phyloP scores from a whole-genome alignment of 2,113 vertebrate genomes.

The Leptosomus discolor region DNA sequence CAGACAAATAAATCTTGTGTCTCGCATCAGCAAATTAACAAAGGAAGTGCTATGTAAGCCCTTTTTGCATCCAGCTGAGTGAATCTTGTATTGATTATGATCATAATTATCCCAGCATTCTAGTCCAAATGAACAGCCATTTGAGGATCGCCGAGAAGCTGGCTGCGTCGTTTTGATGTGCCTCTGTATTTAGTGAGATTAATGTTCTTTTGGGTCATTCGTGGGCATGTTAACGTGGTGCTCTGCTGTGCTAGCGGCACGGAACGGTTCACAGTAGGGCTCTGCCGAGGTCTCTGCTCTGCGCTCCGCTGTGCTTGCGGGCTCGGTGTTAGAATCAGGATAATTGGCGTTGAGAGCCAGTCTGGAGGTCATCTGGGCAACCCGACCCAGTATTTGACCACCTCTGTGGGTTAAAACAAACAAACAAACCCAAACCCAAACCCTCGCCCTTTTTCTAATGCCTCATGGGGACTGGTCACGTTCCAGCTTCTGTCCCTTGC shows the following conservation, averaged over 20 bases:
- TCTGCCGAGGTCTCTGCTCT: not conserved
- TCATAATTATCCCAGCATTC: not conserved
- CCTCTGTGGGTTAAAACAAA: not conserved
- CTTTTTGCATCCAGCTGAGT: not conserved
- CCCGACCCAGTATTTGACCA: not conserved
- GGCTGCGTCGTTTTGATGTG: not conserved
- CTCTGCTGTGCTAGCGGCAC: not conserved
- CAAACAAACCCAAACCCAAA: not conserved
- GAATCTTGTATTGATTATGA: not conserved
- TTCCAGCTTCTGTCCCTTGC: not conserved
- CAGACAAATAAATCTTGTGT: not conserved
- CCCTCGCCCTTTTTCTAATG: not conserved
- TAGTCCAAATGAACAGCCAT: not conserved
- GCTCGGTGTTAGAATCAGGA: not conserved
- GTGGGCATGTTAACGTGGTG: not conserved
- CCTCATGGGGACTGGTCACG: not conserved
- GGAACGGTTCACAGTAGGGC: not conserved
- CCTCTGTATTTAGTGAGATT: not conserved
- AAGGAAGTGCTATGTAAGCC: not conserved
- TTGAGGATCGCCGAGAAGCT: not conserved
- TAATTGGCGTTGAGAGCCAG: not conserved
- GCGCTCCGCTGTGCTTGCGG: not conserved
- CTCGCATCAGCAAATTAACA: not conserved
- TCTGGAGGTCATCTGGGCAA: not conserved
- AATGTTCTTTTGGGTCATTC: not conserved